Evolutionary conservation across 2,113 vertebrate genomes (phyloP).

Genomic region (Antechinus stuartii): DNA sequence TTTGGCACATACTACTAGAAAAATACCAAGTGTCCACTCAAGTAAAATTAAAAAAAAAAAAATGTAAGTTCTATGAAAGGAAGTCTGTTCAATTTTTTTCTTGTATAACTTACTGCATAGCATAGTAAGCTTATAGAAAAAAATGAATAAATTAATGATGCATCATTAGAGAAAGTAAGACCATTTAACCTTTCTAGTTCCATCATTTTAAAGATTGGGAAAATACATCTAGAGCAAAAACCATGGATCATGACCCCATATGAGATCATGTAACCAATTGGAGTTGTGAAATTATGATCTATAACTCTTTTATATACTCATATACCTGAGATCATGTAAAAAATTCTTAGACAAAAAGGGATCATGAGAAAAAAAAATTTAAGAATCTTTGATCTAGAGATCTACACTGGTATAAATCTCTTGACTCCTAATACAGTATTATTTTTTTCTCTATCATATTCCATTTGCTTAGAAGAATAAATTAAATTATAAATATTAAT

Average conservation of each 20-base stretch:
- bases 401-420: background rate
- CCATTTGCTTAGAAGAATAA: background rate
- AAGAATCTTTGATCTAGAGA: too few relatives aligned
- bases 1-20: background rate
- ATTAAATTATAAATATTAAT: background rate
- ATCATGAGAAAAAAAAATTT: too few relatives aligned
- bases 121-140: background rate
- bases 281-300: too few relatives aligned
- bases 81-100: background rate
- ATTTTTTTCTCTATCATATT: background rate
- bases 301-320: too few relatives aligned
- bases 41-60: too few relatives aligned
- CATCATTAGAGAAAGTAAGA: background rate
- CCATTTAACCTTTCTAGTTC: background rate
- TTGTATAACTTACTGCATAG: background rate
- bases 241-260: too few relatives aligned
- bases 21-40: too few relatives aligned
- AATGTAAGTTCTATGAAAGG: background rate
- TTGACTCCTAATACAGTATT: background rate
- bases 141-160: background rate
- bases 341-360: too few relatives aligned
- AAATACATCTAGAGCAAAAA: background rate
- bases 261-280: too few relatives aligned
- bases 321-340: too few relatives aligned
- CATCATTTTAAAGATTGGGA: background rate